Evolutionary conservation across 2,797 vertebrate species (phyloP), one percentile per base, ranked within the genome.

Genomic region (Macropodus opercularis): DNA sequence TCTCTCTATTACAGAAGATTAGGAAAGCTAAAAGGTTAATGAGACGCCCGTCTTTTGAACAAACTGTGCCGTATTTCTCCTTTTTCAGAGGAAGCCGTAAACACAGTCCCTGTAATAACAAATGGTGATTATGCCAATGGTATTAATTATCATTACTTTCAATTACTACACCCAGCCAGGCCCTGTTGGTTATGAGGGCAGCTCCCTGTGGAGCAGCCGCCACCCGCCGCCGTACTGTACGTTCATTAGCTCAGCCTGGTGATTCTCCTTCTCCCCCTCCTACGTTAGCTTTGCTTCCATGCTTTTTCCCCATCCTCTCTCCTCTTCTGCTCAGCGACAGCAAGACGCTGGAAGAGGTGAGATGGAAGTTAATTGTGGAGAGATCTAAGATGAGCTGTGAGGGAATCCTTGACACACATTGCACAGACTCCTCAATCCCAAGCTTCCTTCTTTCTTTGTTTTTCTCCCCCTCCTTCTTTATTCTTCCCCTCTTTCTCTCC

Each of bases 81-180:
- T 59, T n/a, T 66, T 81, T 81, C 82, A 66, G 77, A 69, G 74
- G 68, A 77, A 78, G 77, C 77, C 79, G 79, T 87, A 90, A 91
- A 90, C 90, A 91, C 84, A 78, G 69, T 79, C 70, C 55, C 71
- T 52, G 68, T 80, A 80, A 87, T 83, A 89, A 88, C 70, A 55
- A 83, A 84, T 82, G 84, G 86, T 87, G 88, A 92, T 93, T 89
- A 89, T 74, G 83, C 80, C 85, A 78, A 89, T 90, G 72, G 90
- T 91, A 91, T 92, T 92, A 92, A 93, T 93, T 91, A 92, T 91
- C 89, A 91, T 91, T 91, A 89, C 87, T 90, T 89, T 92, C 87
- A 91, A 91, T 92, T 92, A 92, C 77, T 85, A 86, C 84, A 80
- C 79, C 82, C 85, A 83, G 78, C 84, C 72, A 84, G 87, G 81